Evolutionary conservation across 2,113 vertebrate species (phyloP).

Genomic region (Casuarius casuarius): DNA sequence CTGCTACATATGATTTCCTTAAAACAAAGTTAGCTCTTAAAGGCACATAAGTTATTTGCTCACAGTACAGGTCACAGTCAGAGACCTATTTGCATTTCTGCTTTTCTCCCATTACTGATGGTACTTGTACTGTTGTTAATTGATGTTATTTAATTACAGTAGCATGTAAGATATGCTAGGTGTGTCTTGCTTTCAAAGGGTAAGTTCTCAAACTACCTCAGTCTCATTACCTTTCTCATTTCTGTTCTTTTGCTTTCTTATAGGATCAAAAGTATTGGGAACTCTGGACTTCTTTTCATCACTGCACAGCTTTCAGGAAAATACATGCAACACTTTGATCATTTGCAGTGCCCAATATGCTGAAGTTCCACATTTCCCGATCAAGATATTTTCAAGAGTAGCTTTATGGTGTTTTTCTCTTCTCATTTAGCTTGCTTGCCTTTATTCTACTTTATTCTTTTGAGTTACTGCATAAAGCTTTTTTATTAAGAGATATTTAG

Average conservation of each 20-base stretch:
- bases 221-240: fast-evolving
- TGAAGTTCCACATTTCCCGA: background rate
- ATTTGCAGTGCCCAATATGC: background rate
- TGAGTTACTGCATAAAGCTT: background rate
- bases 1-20: background rate
- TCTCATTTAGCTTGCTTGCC: background rate
- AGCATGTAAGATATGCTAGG: background rate
- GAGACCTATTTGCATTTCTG: background rate
- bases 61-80: background rate
- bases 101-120: background rate
- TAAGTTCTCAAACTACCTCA: background rate
- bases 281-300: background rate
- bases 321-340: background rate
- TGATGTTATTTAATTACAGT: background rate
- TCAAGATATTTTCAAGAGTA: background rate
- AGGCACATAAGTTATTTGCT: background rate
- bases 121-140: background rate
- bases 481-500: background rate
- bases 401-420: background rate
- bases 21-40: background rate
- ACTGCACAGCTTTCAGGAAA: background rate
- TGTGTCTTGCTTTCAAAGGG: background rate
- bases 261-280: background rate
- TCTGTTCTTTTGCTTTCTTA: background rate
- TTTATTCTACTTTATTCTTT: background rate